Percentiles rank a stretch among this genome's conserved stretches.
Evolutionary conservation across 92 coral and sea anemone species (phyloP).

Genomic region (Virgularia gustaviana): DNA sequence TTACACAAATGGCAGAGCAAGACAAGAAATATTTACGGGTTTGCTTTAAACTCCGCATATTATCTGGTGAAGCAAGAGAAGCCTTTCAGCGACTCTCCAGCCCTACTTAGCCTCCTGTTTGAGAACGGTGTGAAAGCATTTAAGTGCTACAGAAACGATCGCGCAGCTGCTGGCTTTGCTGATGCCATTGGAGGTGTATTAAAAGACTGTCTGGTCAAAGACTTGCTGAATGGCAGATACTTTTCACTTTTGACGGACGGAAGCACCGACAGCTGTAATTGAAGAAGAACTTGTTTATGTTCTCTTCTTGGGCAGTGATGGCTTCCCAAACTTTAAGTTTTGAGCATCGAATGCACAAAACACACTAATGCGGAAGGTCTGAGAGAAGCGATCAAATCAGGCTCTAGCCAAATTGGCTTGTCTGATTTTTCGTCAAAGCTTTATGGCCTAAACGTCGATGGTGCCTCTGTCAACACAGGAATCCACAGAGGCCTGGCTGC

Average conservation of each 20-base stretch:
- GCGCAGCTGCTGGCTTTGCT: neutral
- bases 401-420: neutral
- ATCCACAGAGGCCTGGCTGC: constrained; percentile 28
- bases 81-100: constrained; percentile 21
- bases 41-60: constrained; percentile 25
- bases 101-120: constrained; percentile 5
- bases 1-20: neutral
- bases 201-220: neutral
- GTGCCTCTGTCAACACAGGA: constrained; percentile 21
- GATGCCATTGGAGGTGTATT: neutral
- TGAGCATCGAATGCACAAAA: neutral
- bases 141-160: constrained; percentile 1
- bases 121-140: constrained; percentile 3
- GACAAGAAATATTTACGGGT: neutral
- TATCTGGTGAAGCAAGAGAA: constrained; percentile 26
- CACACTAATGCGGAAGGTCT: neutral
- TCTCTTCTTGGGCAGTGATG: neutral
- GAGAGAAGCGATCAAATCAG: neutral
- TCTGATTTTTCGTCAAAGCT: neutral
- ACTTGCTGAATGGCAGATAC: neutral
- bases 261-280: constrained; percentile 11
- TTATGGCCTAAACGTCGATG: constrained; percentile 27
- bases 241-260: constrained; percentile 3
- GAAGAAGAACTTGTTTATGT: constrained; percentile 20
- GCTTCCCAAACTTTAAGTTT: constrained; percentile 6